Conservation (phyloP, 2,113 vertebrate genomes). For the Dromaius novaehollandiae region DNA sequence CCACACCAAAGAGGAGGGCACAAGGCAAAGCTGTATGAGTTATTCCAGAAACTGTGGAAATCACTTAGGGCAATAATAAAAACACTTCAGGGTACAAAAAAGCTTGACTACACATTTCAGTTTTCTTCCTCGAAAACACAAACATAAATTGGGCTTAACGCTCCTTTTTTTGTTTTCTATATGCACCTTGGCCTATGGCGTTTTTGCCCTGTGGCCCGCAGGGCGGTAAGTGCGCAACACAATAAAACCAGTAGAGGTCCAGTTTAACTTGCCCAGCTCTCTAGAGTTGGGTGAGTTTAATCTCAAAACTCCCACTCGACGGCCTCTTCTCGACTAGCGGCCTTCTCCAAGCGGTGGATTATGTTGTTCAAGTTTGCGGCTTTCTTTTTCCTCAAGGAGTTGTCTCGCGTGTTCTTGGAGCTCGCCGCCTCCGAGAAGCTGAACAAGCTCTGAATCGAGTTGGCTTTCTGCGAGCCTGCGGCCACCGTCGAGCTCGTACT, state of each 20-base stretch:
- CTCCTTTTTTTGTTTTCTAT: slow-evolving; percentile 84
- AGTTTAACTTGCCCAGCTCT: slow-evolving; percentile 79
- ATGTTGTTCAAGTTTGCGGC: slow-evolving; percentile 98
- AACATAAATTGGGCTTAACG: slow-evolving; percentile 85
- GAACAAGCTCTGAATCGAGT: slow-evolving; percentile 86
- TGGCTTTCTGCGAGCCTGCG: slow-evolving; percentile 75
- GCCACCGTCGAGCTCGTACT: slow-evolving; percentile 84
- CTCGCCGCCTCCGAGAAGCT: slow-evolving; percentile 88
- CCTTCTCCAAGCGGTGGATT: slow-evolving; percentile 97
- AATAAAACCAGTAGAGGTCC: slow-evolving; percentile 86
- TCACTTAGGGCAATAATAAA: slow-evolving; percentile 92
- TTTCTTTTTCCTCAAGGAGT: slow-evolving; percentile 95
- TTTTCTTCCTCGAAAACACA: slow-evolving; percentile 86
- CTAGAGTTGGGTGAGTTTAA: slow-evolving; percentile 76
- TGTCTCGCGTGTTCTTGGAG: slow-evolving; percentile 92
- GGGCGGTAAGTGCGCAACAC: slow-evolving; percentile 95
- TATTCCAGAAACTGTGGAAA: slow-evolving; percentile 95
- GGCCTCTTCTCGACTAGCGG: slow-evolving; percentile 94
- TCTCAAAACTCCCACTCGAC: slow-evolving; percentile 97
- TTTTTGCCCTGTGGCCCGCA: slow-evolving; percentile 95
- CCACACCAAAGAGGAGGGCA: slow-evolving; percentile 85
- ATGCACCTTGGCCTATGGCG: slow-evolving; percentile 97
- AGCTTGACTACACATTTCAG: slow-evolving; percentile 86
- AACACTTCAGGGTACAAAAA: slow-evolving; percentile 91
- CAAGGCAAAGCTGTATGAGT: slow-evolving; percentile 99